Percentiles rank a stretch among this genome's conserved stretches.
Conservation (phyloP, 2,888 invertebrate genomes). For the Holacanthella duospinosa region DNA sequence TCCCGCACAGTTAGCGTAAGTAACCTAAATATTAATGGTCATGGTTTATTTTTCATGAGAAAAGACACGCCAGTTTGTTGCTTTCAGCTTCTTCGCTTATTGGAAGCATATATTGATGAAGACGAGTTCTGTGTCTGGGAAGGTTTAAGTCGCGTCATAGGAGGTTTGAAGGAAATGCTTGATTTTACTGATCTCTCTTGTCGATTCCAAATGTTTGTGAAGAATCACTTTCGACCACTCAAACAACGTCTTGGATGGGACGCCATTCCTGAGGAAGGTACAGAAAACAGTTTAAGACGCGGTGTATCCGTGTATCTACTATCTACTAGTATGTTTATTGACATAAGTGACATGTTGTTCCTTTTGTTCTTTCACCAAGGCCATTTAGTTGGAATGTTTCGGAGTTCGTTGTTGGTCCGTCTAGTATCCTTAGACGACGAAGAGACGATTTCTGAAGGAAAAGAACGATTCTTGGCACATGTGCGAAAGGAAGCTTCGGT, state of each 20-base stretch:
- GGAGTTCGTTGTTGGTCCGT: conserved; percentile 69
- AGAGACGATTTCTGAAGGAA: conserved; percentile 65
- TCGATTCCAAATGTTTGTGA: conserved; percentile 62
- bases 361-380: too few species aligned
- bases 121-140: conserved; percentile 90
- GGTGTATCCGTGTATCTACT: neutral
- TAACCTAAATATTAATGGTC: neutral
- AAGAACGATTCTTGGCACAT: conserved; percentile 55
- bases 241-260: conserved; percentile 77
- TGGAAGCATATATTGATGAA: conserved; percentile 72
- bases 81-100: conserved; percentile 59
- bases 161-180: conserved; percentile 60
- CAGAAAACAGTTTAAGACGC: too few species aligned
- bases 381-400: conserved; percentile 71
- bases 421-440: conserved; percentile 71
- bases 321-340: neutral
- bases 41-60: too few species aligned
- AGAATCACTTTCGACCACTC: conserved; percentile 62
- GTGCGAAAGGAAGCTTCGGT: conserved; percentile 50
- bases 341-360: neutral
- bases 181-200: conserved; percentile 69
- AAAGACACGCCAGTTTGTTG: too few species aligned
- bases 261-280: conserved; percentile 63
- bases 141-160: conserved; percentile 63
- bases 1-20: conserved; percentile 63